Evolutionary conservation across 2,113 vertebrate genomes (phyloP).

Genomic region (Bathybates hornii): DNA sequence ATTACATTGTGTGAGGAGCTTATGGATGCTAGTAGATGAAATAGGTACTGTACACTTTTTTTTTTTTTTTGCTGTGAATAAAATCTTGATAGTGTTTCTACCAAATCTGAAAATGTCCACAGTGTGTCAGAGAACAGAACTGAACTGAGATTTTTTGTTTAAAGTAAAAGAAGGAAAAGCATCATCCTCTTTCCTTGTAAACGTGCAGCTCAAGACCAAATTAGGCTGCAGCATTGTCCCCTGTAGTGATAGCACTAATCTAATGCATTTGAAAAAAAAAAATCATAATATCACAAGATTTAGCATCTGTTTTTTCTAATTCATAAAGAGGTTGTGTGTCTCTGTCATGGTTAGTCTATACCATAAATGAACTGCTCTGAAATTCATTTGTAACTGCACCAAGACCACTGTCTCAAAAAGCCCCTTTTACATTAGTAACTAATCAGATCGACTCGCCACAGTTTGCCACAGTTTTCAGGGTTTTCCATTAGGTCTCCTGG

Average conservation of each 20-base stretch:
- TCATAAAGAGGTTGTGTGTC: background rate
- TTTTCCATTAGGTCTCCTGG: too few species aligned
- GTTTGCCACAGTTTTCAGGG: too few species aligned
- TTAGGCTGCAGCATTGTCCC: background rate
- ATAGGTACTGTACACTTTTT: background rate
- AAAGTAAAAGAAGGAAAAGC: background rate
- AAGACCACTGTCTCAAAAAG: too few species aligned
- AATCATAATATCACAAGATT: background rate
- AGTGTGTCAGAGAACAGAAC: background rate
- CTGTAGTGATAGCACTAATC: background rate
- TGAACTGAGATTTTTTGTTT: too few species aligned
- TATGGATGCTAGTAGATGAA: background rate
- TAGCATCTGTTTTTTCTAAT: background rate
- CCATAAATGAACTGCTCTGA: background rate
- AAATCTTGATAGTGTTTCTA: background rate
- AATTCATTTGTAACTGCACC: too few species aligned
- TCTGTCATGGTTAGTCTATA: background rate
- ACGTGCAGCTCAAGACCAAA: background rate
- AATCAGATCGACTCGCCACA: too few species aligned
- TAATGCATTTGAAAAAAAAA: background rate
- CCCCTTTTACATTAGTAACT: too few species aligned
- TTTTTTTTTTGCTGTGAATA: background rate
- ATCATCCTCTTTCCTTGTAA: background rate
- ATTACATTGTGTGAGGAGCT: too few species aligned
- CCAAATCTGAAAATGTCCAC: background rate